Conservation (phyloP, 2,888 invertebrate species). For the Ophion obscuratus region DNA sequence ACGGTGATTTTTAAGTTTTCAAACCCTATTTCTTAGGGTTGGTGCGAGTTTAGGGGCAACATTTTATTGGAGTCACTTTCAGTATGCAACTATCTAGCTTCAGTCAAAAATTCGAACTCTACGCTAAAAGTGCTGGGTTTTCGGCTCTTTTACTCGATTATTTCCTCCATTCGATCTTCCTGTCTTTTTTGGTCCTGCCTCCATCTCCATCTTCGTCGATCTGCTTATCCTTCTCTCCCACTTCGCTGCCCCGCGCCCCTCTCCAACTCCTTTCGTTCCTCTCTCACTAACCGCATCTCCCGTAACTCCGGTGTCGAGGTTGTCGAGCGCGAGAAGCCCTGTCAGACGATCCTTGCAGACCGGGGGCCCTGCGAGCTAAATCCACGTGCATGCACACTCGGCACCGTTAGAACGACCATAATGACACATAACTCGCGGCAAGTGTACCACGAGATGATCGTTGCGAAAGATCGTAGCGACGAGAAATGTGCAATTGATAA, state of each 20-base stretch:
- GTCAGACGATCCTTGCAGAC: conserved; percentile 15
- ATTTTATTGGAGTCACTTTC: no score
- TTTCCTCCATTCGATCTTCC: not conserved
- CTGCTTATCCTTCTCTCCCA: not conserved
- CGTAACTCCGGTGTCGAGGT: conserved; percentile 45
- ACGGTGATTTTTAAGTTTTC: no score
- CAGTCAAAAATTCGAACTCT: no score
- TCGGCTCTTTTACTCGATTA: no score
- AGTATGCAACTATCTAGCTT: no score
- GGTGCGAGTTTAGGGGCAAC: no score
- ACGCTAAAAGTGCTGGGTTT: no score
- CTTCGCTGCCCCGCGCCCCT: not conserved
- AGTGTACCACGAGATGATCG: conserved; percentile 13
- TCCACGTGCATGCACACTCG: conserved; percentile 2
- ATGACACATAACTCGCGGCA: not conserved
- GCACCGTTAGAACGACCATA: conserved; percentile 41
- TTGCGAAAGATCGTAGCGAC: not conserved
- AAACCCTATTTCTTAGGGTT: no score
- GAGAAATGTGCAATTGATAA: no score
- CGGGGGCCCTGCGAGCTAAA: conserved; percentile 22
- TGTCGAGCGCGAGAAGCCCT: conserved; percentile 15
- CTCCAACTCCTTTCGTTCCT: not conserved
- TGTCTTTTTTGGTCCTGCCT: not conserved
- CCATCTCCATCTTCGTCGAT: not conserved
- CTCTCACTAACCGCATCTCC: conserved; percentile 30